Conservation (phyloP, 2,113 vertebrate genomes). For the Chelonoidis abingdonii region DNA sequence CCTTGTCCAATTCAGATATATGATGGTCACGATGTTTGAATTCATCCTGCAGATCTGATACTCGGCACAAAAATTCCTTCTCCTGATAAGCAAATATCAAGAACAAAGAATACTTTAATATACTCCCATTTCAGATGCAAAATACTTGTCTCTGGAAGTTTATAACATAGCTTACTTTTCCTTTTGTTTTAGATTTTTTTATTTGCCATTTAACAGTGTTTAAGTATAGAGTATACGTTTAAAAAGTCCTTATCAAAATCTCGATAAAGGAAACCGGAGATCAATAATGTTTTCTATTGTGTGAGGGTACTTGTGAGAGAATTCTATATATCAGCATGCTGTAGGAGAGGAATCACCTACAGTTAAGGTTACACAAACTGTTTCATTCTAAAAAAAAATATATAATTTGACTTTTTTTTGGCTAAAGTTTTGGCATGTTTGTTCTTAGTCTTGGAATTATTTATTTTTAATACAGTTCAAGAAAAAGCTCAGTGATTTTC, state of each 20-base stretch:
- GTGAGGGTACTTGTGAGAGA: neutral
- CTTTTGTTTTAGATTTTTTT: neutral
- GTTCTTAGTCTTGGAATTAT: no score
- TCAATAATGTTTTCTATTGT: neutral
- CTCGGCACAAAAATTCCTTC: constrained; percentile 88
- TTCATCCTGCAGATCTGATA: constrained; percentile 93
- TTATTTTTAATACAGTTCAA: no score
- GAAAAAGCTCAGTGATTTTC: neutral
- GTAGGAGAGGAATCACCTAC: no score
- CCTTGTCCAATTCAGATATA: constrained; percentile 93
- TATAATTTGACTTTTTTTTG: no score
- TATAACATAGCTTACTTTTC: neutral
- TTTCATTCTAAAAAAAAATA: no score
- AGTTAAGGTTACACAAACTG: no score
- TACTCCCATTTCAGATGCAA: neutral
- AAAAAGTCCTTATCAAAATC: neutral
- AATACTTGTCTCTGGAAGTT: neutral
- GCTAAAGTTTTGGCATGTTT: no score
- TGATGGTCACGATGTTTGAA: constrained; percentile 92
- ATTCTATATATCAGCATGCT: no score
- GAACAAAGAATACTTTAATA: neutral
- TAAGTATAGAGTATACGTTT: neutral
- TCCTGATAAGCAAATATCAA: constrained; percentile 80
- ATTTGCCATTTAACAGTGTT: neutral
- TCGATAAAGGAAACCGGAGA: neutral